Conservation (phyloP, 2,113 vertebrate genomes). For the Salvelinus alpinus region DNA sequence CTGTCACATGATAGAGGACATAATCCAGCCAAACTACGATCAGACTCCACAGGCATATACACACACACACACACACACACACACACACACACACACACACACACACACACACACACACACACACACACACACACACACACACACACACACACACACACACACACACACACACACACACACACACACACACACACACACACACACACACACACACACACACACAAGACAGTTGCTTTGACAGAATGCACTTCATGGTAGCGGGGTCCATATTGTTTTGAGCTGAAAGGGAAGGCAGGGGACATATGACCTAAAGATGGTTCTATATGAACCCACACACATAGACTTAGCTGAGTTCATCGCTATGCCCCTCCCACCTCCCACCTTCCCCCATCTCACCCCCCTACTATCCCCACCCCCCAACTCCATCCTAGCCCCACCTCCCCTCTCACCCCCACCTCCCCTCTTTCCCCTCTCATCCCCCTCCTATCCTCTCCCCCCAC, state of each 20-base stretch:
- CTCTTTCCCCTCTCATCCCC: too few species aligned
- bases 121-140: neutral
- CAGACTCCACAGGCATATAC: too few species aligned
- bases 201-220: too few species aligned
- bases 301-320: constrained; percentile 51
- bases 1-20: too few species aligned
- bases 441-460: too few species aligned
- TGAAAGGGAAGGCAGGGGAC: constrained; percentile 56
- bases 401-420: too few species aligned
- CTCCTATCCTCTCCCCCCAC: fast-evolving
- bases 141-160: constrained; percentile 2
- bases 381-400: too few species aligned
- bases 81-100: constrained; percentile 11
- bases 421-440: too few species aligned
- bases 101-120: neutral
- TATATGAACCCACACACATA: neutral
- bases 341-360: constrained; percentile 27
- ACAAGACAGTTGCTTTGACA: constrained; percentile 17
- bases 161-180: too few species aligned
- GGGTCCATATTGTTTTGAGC: constrained; percentile 58
- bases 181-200: too few species aligned
- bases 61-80: constrained; percentile 20
- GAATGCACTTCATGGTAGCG: constrained; percentile 39
- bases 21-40: too few species aligned
- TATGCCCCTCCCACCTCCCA: neutral